Evolutionary conservation across 1,140 invertebrate genomes (phyloP), one percentile per base, ranked within the genome.

Genomic region (Daktulosphaira vitifoliae): DNA sequence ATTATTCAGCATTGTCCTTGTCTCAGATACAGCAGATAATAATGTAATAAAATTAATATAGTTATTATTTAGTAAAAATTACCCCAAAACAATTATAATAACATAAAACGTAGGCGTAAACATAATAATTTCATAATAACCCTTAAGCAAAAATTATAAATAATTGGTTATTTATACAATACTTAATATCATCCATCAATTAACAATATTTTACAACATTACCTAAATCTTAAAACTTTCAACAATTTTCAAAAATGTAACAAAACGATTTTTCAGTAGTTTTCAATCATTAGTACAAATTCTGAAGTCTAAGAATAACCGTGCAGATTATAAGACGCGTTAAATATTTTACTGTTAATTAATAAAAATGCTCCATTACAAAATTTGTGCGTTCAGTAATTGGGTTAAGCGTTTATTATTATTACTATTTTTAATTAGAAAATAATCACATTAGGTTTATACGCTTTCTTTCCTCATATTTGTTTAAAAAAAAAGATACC

Each of bases 11-110:
- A 39, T 62, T 62, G 56, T 62, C 56, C 56, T 62, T 46, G 42
- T 62, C 56, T 62, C 56, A 62, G 56, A 62, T 62, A 62, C 56
- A 62, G 56, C 56, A 62, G 56, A 62, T 62, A 62, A 62, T 39
- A 62, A 62, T 62, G 46, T 48, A 62, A 62, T 62, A 29, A 46
- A 62, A 62, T 62, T 62, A 48, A 48, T 48, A 29, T 62, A 25
- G 39, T 62, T 62, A 62, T 62, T 46, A 48, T 48, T 48, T 48
- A 48, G 56, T 62, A 62, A 46, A 62, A 62, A 62, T 62, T 62
- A 62, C 56, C 56, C 56, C 42, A 25, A 62, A 62, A 62, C 42
- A 62, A 62, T 62, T 46, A 62, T 62, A 62, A 48, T 62, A 44
- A 44, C 42, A 46, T 62, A 62, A 48, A 62, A 59, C 18, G 20